A percentile compares a stretch with the other conserved stretches of the same genome.
phyloP scores from a whole-genome alignment of 1,140 invertebrate species.

The Triops longicaudatus region DNA sequence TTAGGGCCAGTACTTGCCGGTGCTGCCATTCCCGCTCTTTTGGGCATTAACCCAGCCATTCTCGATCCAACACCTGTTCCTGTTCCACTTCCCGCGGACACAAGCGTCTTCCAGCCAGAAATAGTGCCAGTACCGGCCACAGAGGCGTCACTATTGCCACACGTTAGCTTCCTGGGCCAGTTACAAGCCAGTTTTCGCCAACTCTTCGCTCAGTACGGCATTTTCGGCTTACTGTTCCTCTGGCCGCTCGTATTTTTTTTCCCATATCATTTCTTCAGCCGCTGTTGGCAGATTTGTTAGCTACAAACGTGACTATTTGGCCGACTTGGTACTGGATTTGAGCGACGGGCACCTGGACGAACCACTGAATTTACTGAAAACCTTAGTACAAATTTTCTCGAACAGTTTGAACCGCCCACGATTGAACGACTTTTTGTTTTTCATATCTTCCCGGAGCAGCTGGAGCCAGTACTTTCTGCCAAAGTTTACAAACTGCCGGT shows the following conservation, averaged over 20 bases:
- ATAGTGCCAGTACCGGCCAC: background rate
- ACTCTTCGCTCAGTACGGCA: background rate
- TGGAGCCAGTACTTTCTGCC: background rate
- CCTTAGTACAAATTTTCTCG: background rate
- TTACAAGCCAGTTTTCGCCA: background rate
- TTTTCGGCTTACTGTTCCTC: background rate
- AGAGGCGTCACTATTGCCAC: background rate
- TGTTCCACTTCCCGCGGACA: background rate
- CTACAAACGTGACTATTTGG: background rate
- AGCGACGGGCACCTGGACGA: background rate
- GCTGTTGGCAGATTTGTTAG: background rate
- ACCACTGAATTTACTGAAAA: background rate
- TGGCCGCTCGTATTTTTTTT: background rate
- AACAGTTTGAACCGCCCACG: background rate
- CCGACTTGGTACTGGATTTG: background rate
- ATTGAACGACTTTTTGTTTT: background rate
- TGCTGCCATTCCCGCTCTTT: background rate
- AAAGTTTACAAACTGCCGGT: background rate
- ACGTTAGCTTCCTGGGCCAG: background rate
- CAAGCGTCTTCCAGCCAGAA: background rate
- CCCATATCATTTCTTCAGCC: background rate
- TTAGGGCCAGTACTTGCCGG: background rate
- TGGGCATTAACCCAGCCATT: background rate
- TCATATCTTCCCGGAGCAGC: background rate
- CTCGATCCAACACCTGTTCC: background rate